Evolutionary conservation across 2,888 invertebrate species (phyloP).

Genomic region (Conus canariensis): DNA sequence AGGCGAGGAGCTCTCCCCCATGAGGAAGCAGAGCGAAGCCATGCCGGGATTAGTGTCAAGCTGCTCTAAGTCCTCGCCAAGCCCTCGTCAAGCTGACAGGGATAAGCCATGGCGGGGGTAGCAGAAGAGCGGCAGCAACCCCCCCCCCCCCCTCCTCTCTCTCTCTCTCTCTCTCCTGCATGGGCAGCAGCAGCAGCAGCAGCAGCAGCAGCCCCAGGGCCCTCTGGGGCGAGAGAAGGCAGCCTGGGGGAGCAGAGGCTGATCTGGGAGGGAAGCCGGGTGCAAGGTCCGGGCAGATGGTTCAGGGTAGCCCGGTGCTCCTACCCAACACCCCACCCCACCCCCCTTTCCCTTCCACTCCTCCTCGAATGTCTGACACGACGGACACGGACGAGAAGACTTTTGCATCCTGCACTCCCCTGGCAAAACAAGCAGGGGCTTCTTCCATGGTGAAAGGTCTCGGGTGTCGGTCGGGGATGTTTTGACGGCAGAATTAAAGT

Average conservation of each 20-base stretch:
- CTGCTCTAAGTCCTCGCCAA: neutral
- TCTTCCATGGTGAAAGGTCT: constrained; percentile 19
- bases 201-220: neutral
- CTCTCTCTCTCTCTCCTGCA: too few species aligned
- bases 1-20: too few species aligned
- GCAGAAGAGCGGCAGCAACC: neutral
- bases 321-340: neutral
- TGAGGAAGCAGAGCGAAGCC: neutral
- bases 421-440: neutral
- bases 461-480: constrained; percentile 31
- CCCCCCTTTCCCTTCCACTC: neutral
- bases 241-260: neutral
- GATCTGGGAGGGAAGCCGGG: neutral
- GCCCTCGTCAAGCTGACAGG: neutral
- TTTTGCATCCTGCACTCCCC: neutral
- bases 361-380: neutral
- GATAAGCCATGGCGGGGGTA: neutral
- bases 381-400: neutral
- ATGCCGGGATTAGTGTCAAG: neutral
- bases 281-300: neutral
- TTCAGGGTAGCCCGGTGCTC: neutral
- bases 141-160: too few species aligned
- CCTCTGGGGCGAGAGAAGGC: neutral
- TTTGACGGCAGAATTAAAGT: constrained; percentile 40
- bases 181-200: too few species aligned